Conservation (phyloP, 2,113 vertebrate species). For the Furnarius figulus region DNA sequence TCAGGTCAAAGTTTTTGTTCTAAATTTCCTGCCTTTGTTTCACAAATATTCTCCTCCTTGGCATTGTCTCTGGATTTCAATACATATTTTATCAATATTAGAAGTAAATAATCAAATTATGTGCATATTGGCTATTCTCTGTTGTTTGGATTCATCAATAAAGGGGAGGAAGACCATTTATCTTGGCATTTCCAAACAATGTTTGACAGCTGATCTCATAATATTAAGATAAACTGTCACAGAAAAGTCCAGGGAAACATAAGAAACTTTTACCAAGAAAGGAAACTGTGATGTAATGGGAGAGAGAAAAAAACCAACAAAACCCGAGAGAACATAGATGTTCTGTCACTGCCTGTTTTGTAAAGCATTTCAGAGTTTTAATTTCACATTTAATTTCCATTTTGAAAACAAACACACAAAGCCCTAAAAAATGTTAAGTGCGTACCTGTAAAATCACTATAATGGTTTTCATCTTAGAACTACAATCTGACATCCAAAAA, state of each 20-base stretch:
- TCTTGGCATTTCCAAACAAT: neutral
- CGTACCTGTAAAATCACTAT: neutral
- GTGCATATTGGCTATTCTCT: neutral
- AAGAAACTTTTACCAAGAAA: slow-evolving; percentile 2
- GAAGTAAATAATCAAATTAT: neutral
- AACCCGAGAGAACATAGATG: neutral
- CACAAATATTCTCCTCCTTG: neutral
- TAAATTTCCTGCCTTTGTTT: neutral
- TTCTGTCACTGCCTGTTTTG: neutral
- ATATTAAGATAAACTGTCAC: neutral
- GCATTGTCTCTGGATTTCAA: neutral
- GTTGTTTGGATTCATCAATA: neutral
- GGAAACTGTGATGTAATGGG: neutral
- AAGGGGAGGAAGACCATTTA: neutral
- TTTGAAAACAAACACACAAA: neutral
- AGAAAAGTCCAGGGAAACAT: neutral
- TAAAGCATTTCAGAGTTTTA: neutral
- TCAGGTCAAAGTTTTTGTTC: neutral
- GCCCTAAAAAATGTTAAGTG: neutral
- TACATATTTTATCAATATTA: neutral
- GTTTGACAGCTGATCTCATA: neutral
- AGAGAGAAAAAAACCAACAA: neutral
- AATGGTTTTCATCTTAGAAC: neutral
- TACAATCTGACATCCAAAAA: neutral
- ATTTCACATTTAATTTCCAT: neutral